These are phyloP conservation scores for Parapsyche elsis DNA, from an alignment of 1,140 invertebrate species.

Conservation along the genomic window DNA sequence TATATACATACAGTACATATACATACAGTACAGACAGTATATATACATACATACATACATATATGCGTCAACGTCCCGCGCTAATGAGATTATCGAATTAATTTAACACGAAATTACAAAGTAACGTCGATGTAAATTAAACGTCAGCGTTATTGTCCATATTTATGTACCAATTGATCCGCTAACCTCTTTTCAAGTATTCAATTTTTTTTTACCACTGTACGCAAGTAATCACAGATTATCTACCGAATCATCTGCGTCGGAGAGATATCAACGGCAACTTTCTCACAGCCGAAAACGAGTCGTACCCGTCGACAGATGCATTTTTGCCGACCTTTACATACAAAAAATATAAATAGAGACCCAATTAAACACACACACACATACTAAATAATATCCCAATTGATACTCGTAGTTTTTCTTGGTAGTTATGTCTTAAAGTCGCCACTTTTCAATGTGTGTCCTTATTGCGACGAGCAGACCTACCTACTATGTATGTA, in stretches of 20 bases:
- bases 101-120: constrained; percentile 20
- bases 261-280: constrained; percentile 7
- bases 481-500: no score
- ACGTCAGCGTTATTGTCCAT: constrained; percentile 30
- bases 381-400: no score
- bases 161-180: constrained; percentile 32
- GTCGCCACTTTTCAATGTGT: no score
- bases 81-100: constrained; percentile 8
- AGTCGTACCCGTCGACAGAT: no score
- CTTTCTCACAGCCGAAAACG: constrained; percentile 13
- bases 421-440: no score
- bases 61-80: neutral
- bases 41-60: no score
- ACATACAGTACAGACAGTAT: no score
- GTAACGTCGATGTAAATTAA: constrained; percentile 24
- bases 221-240: constrained; percentile 29
- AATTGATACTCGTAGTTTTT: no score
- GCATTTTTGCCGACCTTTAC: constrained; percentile 6
- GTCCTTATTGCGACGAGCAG: no score
- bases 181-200: constrained; percentile 31
- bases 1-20: no score
- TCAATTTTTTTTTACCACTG: constrained; percentile 6
- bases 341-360: neutral
- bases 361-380: neutral
- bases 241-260: constrained; percentile 26